Conservation (phyloP, 2,113 vertebrate genomes). For the Centrocercus urophasianus region DNA sequence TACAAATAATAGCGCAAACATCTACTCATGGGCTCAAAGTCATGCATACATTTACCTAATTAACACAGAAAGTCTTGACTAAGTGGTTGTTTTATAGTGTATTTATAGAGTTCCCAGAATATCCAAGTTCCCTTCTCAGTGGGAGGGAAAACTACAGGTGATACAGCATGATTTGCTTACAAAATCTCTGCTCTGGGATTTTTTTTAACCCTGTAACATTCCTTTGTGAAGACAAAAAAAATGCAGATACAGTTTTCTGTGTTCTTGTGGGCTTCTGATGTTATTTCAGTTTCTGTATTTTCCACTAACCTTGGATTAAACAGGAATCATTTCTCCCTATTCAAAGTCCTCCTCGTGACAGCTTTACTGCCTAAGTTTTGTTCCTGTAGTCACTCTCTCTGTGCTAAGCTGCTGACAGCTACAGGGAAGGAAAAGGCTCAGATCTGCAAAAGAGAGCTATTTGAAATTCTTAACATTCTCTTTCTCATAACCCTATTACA, state of each 20-base stretch:
- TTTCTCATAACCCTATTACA: not conserved
- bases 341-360: not conserved
- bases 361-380: not conserved
- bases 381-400: not conserved
- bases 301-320: not conserved
- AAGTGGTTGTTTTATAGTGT: not conserved
- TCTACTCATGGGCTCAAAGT: not conserved
- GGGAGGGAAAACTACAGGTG: not conserved
- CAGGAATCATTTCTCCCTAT: not conserved
- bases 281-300: not conserved
- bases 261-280: not conserved
- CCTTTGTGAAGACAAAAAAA: not conserved
- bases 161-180: not conserved
- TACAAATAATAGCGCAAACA: not conserved
- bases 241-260: not conserved
- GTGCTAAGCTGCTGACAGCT: not conserved
- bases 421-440: not conserved
- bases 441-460: not conserved
- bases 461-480: not conserved
- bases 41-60: not conserved
- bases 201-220: not conserved
- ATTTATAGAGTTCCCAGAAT: not conserved
- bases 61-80: not conserved
- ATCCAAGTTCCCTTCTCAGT: not conserved
- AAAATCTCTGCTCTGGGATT: not conserved